Base-by-base conservation (phyloP, 2,888 invertebrate species). In the Ferdinandea cuprea region DNA sequence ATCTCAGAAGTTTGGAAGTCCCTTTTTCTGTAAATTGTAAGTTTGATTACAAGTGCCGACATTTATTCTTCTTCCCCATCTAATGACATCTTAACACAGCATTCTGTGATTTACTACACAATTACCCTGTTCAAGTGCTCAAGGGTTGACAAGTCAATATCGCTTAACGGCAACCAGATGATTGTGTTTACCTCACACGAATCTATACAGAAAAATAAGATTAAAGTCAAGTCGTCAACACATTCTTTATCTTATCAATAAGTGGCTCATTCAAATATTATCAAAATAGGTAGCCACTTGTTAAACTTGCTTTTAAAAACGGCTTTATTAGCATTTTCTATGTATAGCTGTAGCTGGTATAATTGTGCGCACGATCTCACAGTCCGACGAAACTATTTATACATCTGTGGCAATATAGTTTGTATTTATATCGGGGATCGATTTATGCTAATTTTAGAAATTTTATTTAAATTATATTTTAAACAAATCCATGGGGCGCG, bases 41-140 rank as follows among this genome's bases (percentile, higher is more conserved):
- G 25, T 11, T 19, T 21, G 58, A 72, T 56, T 78, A 72, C 66
- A 52, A 72, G 52, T 48, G 72, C 54, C 58, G 15, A n/a, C n/a
- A n/a, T 25, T 2, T 25, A 25, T 25, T 3, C 3, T 2, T 28
- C 50, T 77, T 52, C 15, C 50, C 30, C 25, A 35, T 54, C 44
- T 54, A 44, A n/a, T 69, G 66, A 73, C 79, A 68, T 68, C 59
- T 59, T 46, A 66, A 79, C 66, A 54, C 54, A 54, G 58, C 66
- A 72, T 59, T 35, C 66, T 66, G 21, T 78, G 66, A 79, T 73
- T 79, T 73, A 73, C 66, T 48, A 54, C 40, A 25, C 59, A 59
- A 79, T 73, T 72, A 61, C 78, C 42, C 50, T 44, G 50, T 48
- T 52, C 65, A 63, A 63, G 35, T 42, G 44, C 44, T 19, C 15